Percentiles rank a stretch among this genome's conserved stretches.
Conservation (phyloP, 2,888 invertebrate genomes). For the Pachycephus smyrnensis region DNA sequence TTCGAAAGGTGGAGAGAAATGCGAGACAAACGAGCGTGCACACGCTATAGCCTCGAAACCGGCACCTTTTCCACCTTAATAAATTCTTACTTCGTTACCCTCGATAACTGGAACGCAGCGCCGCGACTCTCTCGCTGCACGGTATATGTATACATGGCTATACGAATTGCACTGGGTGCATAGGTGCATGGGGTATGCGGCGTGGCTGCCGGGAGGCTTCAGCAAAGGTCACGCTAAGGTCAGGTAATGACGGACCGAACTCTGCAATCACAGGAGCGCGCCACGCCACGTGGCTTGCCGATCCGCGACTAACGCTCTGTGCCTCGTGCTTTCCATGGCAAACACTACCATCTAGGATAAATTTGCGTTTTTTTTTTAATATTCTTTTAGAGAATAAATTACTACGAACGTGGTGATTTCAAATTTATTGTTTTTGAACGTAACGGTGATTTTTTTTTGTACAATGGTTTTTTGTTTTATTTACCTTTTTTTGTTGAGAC, state of each 20-base stretch:
- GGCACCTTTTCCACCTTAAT: not conserved
- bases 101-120: conserved; percentile 14
- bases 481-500: not conserved
- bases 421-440: not conserved
- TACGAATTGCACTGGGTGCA: conserved; percentile 8
- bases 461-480: not conserved
- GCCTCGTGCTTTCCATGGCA: not conserved
- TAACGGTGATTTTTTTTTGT: not conserved
- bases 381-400: not conserved
- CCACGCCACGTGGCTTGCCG: conserved; percentile 58
- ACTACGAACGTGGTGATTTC: not conserved
- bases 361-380: not conserved
- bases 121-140: conserved; percentile 20
- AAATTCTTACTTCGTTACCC: conserved; percentile 10
- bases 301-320: not conserved
- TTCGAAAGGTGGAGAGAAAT: conserved; percentile 39
- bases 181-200: conserved; percentile 19
- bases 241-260: conserved; percentile 62
- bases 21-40: conserved; percentile 14
- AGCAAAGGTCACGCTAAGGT: conserved; percentile 58
- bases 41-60: conserved; percentile 2
- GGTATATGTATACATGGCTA: conserved; percentile 8
- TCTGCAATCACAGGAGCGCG: conserved; percentile 63
- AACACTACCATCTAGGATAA: not conserved
- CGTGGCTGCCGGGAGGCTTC: conserved; percentile 51